Evolutionary conservation across 1,140 invertebrate genomes (phyloP), one percentile per base, ranked within the genome.

Genomic region (Sinella curviseta): DNA sequence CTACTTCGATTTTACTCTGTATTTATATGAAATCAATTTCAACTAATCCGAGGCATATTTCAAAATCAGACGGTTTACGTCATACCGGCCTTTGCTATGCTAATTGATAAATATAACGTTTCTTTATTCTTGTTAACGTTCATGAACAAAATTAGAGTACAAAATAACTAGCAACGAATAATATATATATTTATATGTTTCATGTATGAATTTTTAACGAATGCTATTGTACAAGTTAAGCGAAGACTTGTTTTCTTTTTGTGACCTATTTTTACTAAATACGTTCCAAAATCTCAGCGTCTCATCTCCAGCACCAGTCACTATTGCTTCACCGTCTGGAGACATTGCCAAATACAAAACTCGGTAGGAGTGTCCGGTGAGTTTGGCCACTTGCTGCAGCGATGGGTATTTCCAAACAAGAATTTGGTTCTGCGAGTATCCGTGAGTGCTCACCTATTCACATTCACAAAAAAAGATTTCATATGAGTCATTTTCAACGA

Each of bases 381-480:
- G 89, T 89, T 99, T 99, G 30, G 97, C 97, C 70, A 99, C 97
- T 89, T 97, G 94, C 89, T 94, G 96, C 70, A 99, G 88, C 80
- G 95, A 96, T 0, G 98, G 98, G 88, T 99, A 99, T 85, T 99
- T 99, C 98, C 98, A 99, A 0, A 99, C 96, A 16, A 99, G 88
- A 76, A 99, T 99, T 89, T 99, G 98, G 88, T 99, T 99, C 87
- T 99, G 98, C 33, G 97, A 99, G 86, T 99, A 99, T 0, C 98
- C 98, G 87, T 99, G 98, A 0, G 98, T 99, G 84, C 96, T 98
- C 33, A 92, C 91, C 89, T 91, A 34, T 24, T 26, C n/a, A 74
- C 4, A n/a, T 75, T 2, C 3, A 31, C 4, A 70, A 12, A 70
- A 70, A 26, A 60, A 60, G 17, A 30, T 33, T n/a, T n/a, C n/a